These are phyloP conservation scores for Anoplius nigerrimus DNA, from an alignment of 2,888 invertebrate genomes.

Conservation along the genomic window DNA sequence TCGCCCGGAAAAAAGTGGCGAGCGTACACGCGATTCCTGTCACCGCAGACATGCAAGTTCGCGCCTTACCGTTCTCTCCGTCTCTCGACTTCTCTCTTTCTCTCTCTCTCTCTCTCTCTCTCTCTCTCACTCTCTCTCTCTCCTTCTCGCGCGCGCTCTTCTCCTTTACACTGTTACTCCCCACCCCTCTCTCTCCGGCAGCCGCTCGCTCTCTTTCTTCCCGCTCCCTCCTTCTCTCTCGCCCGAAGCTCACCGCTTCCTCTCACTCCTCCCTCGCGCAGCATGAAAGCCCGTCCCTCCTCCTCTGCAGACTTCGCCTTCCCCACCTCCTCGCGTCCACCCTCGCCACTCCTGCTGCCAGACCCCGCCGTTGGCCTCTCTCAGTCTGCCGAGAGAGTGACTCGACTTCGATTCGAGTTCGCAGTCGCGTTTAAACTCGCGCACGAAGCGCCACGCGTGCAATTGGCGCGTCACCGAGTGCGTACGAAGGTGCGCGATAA, in stretches of 20 bases:
- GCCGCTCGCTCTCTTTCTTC: constrained; percentile 1
- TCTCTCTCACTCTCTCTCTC: constrained; percentile 28
- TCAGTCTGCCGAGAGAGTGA: constrained; percentile 51
- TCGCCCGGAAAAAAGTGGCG: not conserved
- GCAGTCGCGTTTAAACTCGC: constrained; percentile 65
- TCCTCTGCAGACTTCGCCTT: constrained; percentile 30
- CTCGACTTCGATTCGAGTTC: constrained; percentile 48
- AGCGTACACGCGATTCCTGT: constrained; percentile 17
- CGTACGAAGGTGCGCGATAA: not conserved
- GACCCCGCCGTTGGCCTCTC: constrained; percentile 24
- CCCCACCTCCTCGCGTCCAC: constrained; percentile 29
- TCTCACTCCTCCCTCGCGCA: constrained; percentile 3
- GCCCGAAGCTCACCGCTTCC: constrained; percentile 7
- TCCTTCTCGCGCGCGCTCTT: constrained; percentile 16
- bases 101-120: constrained; percentile 16
- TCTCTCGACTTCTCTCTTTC: constrained; percentile 25
- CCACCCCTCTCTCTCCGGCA: constrained; percentile 19
- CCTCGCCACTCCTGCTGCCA: constrained; percentile 1
- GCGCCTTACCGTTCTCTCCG: constrained; percentile 19
- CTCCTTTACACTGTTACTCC: constrained; percentile 14
- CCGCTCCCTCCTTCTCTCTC: constrained; percentile 24
- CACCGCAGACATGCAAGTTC: constrained; percentile 25
- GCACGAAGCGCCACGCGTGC: constrained; percentile 48
- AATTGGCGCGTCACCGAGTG: constrained; percentile 7
- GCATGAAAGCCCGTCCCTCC: constrained; percentile 3